Conservation (phyloP, 2,888 invertebrate genomes). For the Linhomoeus sp. region DNA sequence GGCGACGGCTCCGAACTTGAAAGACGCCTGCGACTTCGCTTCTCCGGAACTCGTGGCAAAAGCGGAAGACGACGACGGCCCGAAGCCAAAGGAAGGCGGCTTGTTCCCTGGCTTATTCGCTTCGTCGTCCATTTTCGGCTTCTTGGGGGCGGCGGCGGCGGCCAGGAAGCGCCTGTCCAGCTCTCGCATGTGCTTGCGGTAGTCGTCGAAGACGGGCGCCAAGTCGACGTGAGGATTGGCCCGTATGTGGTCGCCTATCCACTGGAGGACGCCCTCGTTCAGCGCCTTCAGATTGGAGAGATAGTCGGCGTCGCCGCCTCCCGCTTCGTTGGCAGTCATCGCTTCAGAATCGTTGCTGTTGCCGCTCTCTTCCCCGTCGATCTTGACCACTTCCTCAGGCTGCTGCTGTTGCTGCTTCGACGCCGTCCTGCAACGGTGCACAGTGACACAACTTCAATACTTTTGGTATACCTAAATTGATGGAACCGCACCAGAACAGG, state of each 20-base stretch:
- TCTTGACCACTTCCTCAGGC: too few relatives aligned
- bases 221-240: constrained; percentile 29
- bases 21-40: not conserved
- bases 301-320: too few relatives aligned
- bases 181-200: not conserved
- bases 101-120: too few relatives aligned
- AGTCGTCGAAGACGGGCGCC: constrained; percentile 26
- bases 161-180: constrained; percentile 1
- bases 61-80: not conserved
- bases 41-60: not conserved
- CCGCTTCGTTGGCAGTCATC: too few relatives aligned
- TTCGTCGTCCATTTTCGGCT: too few relatives aligned
- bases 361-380: too few relatives aligned
- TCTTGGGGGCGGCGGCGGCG: not conserved
- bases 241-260: constrained; percentile 29
- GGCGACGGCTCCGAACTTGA: not conserved
- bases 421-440: too few relatives aligned
- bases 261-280: constrained; percentile 27
- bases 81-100: not conserved
- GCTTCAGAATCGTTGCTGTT: too few relatives aligned
- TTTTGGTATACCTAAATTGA: too few relatives aligned
- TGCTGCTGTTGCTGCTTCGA: too few relatives aligned
- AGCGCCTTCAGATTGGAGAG: constrained; percentile 27
- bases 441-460: too few relatives aligned
- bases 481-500: too few relatives aligned